These are phyloP conservation scores for Listronotus oregonensis DNA, from an alignment of 1,140 invertebrate genomes.

Conservation along the genomic window DNA sequence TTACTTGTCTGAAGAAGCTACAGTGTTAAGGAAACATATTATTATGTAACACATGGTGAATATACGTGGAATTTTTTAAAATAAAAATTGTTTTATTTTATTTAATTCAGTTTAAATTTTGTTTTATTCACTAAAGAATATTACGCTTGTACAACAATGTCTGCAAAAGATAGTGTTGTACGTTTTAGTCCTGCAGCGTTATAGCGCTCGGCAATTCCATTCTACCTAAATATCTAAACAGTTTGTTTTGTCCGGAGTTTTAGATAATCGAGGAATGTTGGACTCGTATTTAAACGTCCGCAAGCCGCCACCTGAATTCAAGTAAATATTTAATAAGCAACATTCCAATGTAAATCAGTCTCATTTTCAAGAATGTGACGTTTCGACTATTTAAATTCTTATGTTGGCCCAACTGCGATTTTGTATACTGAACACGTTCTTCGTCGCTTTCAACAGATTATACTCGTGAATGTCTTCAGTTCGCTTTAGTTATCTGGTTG, in stretches of 20 bases:
- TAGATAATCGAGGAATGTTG: slow-evolving; percentile 34
- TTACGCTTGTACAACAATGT: slow-evolving; percentile 8
- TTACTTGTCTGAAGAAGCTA: too few relatives aligned
- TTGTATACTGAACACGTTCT: slow-evolving; percentile 50
- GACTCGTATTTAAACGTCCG: slow-evolving; percentile 32
- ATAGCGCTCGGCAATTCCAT: slow-evolving; percentile 15
- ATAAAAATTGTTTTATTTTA: too few relatives aligned
- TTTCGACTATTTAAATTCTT: slow-evolving; percentile 54
- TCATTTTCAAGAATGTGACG: slow-evolving; percentile 53
- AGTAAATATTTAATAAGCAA: slow-evolving; percentile 54
- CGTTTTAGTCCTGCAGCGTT: slow-evolving; percentile 13
- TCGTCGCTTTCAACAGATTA: slow-evolving; percentile 50
- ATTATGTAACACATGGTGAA: too few relatives aligned
- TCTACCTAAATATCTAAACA: slow-evolving; percentile 29
- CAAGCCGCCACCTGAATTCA: slow-evolving; percentile 34
- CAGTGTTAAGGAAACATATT: too few relatives aligned
- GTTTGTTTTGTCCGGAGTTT: slow-evolving; percentile 33
- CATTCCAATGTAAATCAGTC: slow-evolving; percentile 55
- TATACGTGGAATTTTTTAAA: too few relatives aligned
- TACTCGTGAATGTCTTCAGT: slow-evolving; percentile 51
- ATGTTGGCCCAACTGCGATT: slow-evolving; percentile 38
- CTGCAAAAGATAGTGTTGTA: slow-evolving; percentile 17
- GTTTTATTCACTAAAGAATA: neutral
- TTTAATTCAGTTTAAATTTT: too few relatives aligned
- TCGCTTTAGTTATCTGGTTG: slow-evolving; percentile 52